Base-by-base conservation (phyloP, 2,797 vertebrate genomes). In the Gallirallus australis region DNA sequence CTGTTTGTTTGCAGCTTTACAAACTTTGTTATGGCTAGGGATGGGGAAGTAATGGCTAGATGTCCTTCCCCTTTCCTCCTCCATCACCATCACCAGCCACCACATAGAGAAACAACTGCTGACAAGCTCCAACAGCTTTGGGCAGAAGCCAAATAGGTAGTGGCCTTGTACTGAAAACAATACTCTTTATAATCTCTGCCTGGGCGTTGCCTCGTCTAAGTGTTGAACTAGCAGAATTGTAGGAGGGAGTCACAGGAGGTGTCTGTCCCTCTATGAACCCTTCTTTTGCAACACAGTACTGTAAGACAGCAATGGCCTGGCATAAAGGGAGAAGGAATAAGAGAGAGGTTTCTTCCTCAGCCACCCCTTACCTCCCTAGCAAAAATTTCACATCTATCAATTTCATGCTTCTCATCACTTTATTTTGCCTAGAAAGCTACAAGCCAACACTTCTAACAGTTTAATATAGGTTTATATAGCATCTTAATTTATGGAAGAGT, bases 301-400 rank as follows among this genome's bases (percentile, higher is more conserved):
- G 28, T 40, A 53, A 35, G 24, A n/a, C 15, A 57, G 15, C 50
- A 47, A 4, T 39, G 15, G 8, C 3, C 16, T 69, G 9, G 3
- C 18, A 15, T 45, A 77, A 77, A 73, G 5, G 18, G 10, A 80
- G 20, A 40, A 93, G 54, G 66, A 71, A 61, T 37, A 52, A 79
- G n/a, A 80, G 15, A 30, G 21, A 17, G 3, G 0, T 1, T 10
- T 57, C 52, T 52, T 1, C 27, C 40, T 56, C 2, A 1, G 4
- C 6, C 21, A 78, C 4, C 1, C 4, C 39, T 65, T 50, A 23
- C 2, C 5, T 31, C 15, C 12, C 31, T 12, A 47, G 21, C 2
- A 87, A 86, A 89, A n/a, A 48, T 2, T 54, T 86, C 4, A 47
- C 18, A 69, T 77, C 25, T 65, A 8, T 61, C 4, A 1, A 39